Conservation (phyloP, 2,797 vertebrate genomes). For the Leucoraja ocellata region DNA sequence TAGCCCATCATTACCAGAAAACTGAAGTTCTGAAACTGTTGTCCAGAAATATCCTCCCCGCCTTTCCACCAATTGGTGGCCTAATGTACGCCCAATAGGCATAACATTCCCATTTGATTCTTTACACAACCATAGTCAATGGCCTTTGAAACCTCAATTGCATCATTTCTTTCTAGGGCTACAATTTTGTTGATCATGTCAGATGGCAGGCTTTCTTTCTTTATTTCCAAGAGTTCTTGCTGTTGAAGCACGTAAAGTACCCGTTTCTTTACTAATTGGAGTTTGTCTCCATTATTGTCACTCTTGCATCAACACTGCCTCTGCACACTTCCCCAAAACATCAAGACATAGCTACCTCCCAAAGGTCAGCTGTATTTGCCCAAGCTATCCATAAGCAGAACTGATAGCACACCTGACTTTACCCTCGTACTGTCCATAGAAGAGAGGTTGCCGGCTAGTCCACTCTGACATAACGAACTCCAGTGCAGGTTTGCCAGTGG, state of each 20-base stretch:
- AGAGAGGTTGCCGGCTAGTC: constrained; percentile 95
- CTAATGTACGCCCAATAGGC: no score
- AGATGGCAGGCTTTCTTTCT: not conserved
- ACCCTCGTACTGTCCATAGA: constrained; percentile 96
- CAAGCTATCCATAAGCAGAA: not conserved
- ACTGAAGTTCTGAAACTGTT: not conserved
- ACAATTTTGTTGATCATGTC: not conserved
- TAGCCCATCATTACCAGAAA: not conserved
- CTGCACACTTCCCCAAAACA: not conserved
- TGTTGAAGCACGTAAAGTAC: not conserved
- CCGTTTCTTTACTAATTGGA: not conserved
- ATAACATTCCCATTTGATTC: no score
- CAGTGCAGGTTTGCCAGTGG: constrained; percentile 89
- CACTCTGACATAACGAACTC: constrained; percentile 98
- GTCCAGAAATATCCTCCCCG: no score
- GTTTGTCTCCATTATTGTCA: not conserved
- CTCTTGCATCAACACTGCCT: no score
- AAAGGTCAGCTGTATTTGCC: not conserved
- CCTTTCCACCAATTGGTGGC: no score
- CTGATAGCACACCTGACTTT: constrained; percentile 83
- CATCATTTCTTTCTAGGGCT: no score
- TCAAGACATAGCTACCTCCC: not conserved
- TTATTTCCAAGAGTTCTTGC: not conserved
- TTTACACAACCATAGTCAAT: no score
- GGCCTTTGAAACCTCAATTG: no score